Base-by-base conservation (phyloP, 2,797 vertebrate genomes). In the Acanthiza pusilla region DNA sequence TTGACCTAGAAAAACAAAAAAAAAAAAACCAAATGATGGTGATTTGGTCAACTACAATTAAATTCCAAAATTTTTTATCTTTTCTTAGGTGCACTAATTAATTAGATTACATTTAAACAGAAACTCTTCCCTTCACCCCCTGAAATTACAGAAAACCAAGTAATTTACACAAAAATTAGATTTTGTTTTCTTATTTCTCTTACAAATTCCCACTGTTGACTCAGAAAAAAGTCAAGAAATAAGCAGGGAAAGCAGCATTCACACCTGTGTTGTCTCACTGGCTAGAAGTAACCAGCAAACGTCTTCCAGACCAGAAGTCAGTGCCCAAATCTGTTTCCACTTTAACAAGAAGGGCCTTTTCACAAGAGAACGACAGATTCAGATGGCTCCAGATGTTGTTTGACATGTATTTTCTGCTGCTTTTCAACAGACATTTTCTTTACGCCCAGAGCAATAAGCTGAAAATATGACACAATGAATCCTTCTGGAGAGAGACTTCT, bases 1-100 rank as follows among this genome's bases (percentile, higher is more conserved):
- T 98, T 98, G 94, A 98, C 98, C 99, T 99, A 96, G 48, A 87
- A 92, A 82, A 80, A 20, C 34, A 94, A 86, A 55, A 5, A 2
- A 66, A 66, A 50, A 45, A 45, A 45, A 10, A 10, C 47, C 7
- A 81, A 66, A 45, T 20, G 3, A 58, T 13, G 48, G 30, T 7
- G 26, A 50, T 42, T 36, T 54, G 45, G 20, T 48, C 55, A 87
- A 40, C 29, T 58, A 55, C 29, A 13, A 57, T 36, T 55, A 42
- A 26, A 73, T 42, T 51, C 23, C 29, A 40, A 68, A 38, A 30
- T 34, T 29, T 42, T 54, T 3, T 12, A 38, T n/a, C 7, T 63
- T 54, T 83, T 26, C n/a, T 79, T 54, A 68, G 3, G 10, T 42
- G 72, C 20, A 73, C 2, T 38, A 20, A 48, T 74, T 38, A 58